Base-by-base conservation (phyloP, 2,797 vertebrate genomes). In the Emydoidea blandingii region DNA sequence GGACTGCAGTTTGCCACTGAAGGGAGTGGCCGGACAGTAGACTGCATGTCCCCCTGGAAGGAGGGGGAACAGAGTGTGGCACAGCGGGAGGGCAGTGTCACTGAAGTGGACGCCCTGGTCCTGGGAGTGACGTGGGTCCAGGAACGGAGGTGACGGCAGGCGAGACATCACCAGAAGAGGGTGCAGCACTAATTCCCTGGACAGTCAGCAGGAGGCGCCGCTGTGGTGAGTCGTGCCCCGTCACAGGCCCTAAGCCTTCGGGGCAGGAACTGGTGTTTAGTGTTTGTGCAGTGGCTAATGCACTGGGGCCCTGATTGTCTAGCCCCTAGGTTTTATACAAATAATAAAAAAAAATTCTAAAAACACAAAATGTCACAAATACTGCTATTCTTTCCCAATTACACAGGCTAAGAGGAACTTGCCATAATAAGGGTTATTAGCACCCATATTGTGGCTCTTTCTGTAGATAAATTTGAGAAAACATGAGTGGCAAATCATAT, bases 381-480 rank as follows among this genome's bases (percentile, higher is more conserved):
- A 6, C 29, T 84, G 14, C n/a, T 83, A 91, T 80, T 27, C 65
- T 85, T 52, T 31, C 34, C 2, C 54, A 81, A 47, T 74, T 62
- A 53, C 90, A 88, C 1, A 15, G 47, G 87, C 88, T 62, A 84
- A 92, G 79, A 27, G 44, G 6, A 84, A 62, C 2, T 1, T 11
- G 9, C 16, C 68, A 76, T 68, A 50, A 12, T 78, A 74, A 37
- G 57, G 27, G 29, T 31, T 31, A 59, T 59, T 31, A 59, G 57
- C 29, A 31, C 5, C 14, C 57, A 59, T 59, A 31, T 89, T 93
- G 53, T 68, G 81, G 29, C 89, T 94, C 52, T 86, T 95, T 95
- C 78, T 49, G 29, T 8, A 52, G 11, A 8, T 92, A 82, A 96
- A 92, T 95, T 41, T 94, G 92, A 83, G 50, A 53, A 53, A 62